These are phyloP conservation scores for Drosophila bunnanda DNA, from an alignment of 2,888 invertebrate genomes.

Conservation along the genomic window DNA sequence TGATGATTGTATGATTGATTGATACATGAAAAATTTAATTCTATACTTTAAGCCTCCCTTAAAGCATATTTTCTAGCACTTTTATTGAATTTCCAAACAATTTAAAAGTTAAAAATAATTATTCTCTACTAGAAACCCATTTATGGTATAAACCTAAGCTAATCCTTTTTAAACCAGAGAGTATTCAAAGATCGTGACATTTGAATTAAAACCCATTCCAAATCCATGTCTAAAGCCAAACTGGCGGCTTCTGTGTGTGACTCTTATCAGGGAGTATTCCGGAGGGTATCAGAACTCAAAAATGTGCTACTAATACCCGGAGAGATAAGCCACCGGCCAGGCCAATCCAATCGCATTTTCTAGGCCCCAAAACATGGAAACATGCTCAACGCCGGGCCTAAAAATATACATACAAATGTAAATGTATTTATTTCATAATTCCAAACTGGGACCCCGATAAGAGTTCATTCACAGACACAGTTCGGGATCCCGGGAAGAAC, in stretches of 20 bases:
- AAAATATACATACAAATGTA: conserved; percentile 41
- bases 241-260: conserved; percentile 9
- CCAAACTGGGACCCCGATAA: conserved; percentile 57
- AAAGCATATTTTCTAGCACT: background rate
- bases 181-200: background rate
- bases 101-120: background rate
- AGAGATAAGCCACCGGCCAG: conserved; percentile 45
- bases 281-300: conserved; percentile 32
- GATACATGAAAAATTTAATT: no score
- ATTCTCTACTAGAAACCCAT: background rate
- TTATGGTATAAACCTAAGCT: background rate
- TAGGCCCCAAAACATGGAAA: conserved; percentile 14
- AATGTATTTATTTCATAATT: conserved; percentile 71
- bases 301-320: conserved; percentile 52
- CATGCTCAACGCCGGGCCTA: conserved; percentile 4
- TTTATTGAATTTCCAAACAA: background rate
- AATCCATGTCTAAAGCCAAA: conserved; percentile 4
- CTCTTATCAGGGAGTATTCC: conserved; percentile 54
- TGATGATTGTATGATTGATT: no score
- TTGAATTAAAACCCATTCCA: no score
- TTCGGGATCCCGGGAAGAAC: conserved; percentile 14
- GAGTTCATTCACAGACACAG: conserved; percentile 73
- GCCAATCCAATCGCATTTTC: conserved; percentile 16
- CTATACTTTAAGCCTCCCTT: background rate
- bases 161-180: background rate